phyloP scores from a whole-genome alignment of 2,888 invertebrate genomes.

The Archips xylosteana region DNA sequence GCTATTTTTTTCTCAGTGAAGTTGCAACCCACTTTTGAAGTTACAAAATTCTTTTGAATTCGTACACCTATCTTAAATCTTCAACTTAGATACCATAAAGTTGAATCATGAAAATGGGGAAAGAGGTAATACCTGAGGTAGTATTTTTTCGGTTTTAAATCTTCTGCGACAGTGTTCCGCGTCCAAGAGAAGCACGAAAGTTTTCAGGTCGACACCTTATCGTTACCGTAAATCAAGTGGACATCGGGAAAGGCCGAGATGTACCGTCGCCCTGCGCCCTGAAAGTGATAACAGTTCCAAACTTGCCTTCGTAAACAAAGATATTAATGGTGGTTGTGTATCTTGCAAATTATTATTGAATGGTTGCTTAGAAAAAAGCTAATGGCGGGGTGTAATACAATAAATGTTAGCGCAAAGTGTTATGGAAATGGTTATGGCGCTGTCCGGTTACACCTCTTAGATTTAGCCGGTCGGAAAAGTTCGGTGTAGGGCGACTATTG shows the following conservation, averaged over 20 bases:
- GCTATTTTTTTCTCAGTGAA: too few relatives aligned
- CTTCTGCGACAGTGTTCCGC: conserved; percentile 66
- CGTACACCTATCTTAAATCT: conserved; percentile 41
- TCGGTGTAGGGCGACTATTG: conserved; percentile 43
- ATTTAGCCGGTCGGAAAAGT: conserved; percentile 34
- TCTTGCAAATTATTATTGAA: conserved; percentile 38
- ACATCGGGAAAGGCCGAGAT: conserved; percentile 70
- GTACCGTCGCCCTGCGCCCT: conserved; percentile 63
- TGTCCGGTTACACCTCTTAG: conserved; percentile 37
- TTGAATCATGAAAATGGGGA: conserved; percentile 42
- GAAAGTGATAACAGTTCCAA: conserved; percentile 74
- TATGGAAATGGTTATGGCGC: conserved; percentile 35
- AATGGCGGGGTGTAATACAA: conserved; percentile 20
- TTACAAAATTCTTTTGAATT: conserved; percentile 38
- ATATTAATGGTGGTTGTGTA: conserved; percentile 57
- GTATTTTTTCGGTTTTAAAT: conserved; percentile 73
- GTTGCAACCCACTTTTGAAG: conserved; percentile 31
- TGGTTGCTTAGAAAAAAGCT: conserved; percentile 23
- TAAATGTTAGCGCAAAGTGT: conserved; percentile 32
- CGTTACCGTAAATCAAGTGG: conserved; percentile 79
- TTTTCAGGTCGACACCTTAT: conserved; percentile 80
- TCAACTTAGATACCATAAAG: conserved; percentile 42
- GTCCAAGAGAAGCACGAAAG: conserved; percentile 63
- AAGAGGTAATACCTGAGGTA: conserved; percentile 42
- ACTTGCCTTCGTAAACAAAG: conserved; percentile 69